Evolutionary conservation across 2,113 vertebrate genomes (phyloP), one percentile per base, ranked within the genome.

Genomic region (Eulacestoma nigropectus): DNA sequence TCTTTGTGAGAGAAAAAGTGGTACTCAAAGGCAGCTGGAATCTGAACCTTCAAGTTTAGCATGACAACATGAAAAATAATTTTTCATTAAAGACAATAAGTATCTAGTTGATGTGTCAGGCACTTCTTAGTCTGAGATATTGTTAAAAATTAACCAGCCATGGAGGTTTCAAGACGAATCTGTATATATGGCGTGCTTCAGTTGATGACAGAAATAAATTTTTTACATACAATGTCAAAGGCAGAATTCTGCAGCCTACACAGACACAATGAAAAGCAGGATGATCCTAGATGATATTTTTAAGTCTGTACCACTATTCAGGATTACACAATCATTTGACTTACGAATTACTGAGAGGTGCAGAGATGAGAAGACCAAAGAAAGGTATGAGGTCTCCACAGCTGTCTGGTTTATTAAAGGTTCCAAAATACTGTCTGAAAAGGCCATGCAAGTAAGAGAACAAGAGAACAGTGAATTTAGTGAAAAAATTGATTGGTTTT

Each of bases 201-300:
- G 91, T 27, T 95, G 44, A 92, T 63, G 96, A 96, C 95, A 97
- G 94, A 98, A 97, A 97, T 97, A 97, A 52, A 92, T 95, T 90
- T 94, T 93, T 96, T 93, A 94, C 96, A 97, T 97, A 97, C 96
- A 86, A 96, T 59, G 72, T 94, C 96, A 91, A 93, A 95, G 94
- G 93, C 95, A 97, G 96, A 93, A 72, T 94, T 97, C 96, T 63
- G 57, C 97, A 97, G 96, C 98, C 98, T 96, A 98, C 97, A 96
- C 97, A 98, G 96, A 94, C 96, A 97, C 96, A 98, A 98, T 98
- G 97, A 97, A 98, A 97, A 97, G 96, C 95, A 97, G 94, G 87
- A 97, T 97, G 96, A 97, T 97, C 95, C 89, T 87, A 88, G 96
- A 95, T 95, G 97, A 78, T 97, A 98, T 97, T 98, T 97, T 98